Evolutionary conservation across 2,113 vertebrate genomes (phyloP), one percentile per base, ranked within the genome.

Genomic region (Onychostoma macrolepis): DNA sequence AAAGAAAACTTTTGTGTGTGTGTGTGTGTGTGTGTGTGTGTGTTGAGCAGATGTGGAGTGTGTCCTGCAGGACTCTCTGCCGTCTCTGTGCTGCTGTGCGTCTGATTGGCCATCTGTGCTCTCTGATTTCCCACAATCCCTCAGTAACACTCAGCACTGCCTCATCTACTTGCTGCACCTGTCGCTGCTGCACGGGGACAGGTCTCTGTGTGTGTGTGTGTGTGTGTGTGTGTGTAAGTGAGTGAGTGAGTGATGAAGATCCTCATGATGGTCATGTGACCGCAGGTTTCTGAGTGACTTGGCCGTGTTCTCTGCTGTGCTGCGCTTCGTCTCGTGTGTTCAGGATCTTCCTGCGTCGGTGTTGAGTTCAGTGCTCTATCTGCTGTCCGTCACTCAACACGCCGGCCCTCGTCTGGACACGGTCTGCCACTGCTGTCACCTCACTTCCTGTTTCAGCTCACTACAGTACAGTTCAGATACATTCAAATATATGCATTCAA

Each of bases 251-350:
- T 74, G 21, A 74, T 41, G 33, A 5, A 26, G 72, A 12, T n/a
- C 17, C 3, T 9, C 7, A 6, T 11, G 69, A 24, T 24, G 63
- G 63, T 75, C 72, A 75, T 45, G 38, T 75, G 72, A 75, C n/a
- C 63, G 56, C 95, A 99, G 97, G 92, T 95, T 98, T 89, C 95
- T 97, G 78, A 95, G 96, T 71, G 96, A 98, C 88, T 91, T 94
- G 77, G 94, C 94, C 1, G 93, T 98, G 88, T 97, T 96, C 90
- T 92, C 94, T 91, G 19, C 36, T 61, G 53, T 86, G 0, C 61
- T 85, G 26, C 26, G 33, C 3, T 87, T 86, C 45, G 92, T 97
- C 90, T 89, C 98, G 84, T 90, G 93, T 1, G 10, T 96, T 38
- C 96, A 96, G 89, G 95, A 96, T 86, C 56, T 90, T 36, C 91